Conservation (phyloP, 2,113 vertebrate genomes). For the Bathybates hornii region DNA sequence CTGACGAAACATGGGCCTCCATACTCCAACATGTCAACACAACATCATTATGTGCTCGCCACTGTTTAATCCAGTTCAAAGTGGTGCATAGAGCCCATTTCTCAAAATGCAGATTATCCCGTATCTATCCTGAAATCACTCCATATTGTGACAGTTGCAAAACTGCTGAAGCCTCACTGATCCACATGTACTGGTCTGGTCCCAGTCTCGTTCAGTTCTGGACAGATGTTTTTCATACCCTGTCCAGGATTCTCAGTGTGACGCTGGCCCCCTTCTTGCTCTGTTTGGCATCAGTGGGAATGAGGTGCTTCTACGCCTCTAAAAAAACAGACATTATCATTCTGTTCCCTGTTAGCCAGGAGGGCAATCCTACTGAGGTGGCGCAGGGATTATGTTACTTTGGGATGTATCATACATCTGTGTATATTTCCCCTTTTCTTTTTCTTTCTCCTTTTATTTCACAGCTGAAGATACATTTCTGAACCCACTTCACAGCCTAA, state of each 20-base stretch:
- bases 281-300: neutral
- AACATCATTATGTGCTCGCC: rapidly evolving
- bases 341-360: neutral
- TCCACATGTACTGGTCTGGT: neutral
- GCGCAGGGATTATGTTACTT: neutral
- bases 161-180: neutral
- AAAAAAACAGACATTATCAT: rapidly evolving
- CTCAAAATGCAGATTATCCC: neutral
- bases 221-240: neutral
- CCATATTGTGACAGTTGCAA: neutral
- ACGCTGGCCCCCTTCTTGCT: neutral
- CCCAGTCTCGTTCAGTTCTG: neutral
- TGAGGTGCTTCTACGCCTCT: neutral
- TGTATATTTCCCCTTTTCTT: neutral
- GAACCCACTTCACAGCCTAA: neutral
- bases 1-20: neutral
- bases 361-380: neutral
- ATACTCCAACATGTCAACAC: neutral
- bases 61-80: neutral
- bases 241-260: neutral
- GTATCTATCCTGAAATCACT: neutral
- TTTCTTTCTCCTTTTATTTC: neutral
- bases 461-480: neutral
- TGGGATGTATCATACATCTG: neutral
- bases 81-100: rapidly evolving